These are phyloP conservation scores for Ormyrus rosae DNA, from an alignment of 2,888 invertebrate genomes.

Conservation along the genomic window DNA sequence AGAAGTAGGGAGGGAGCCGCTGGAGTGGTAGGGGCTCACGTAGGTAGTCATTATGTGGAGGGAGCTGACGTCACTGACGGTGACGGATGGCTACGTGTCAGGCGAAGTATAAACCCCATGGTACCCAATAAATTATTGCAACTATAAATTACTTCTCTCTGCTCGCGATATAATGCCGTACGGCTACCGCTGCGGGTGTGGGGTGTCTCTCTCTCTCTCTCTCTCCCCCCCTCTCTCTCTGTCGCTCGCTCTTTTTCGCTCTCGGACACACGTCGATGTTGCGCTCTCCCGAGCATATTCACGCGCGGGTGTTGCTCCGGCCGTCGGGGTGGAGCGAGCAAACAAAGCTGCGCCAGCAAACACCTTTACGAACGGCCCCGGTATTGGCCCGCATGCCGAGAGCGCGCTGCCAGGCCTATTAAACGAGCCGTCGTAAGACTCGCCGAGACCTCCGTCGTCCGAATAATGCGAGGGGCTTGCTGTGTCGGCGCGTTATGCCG, in stretches of 20 bases:
- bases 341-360: slow-evolving; percentile 20
- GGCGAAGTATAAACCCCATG: slow-evolving; percentile 76
- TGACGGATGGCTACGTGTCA: slow-evolving; percentile 76
- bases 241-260: slow-evolving; percentile 38
- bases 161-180: slow-evolving; percentile 71
- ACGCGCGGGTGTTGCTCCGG: not conserved
- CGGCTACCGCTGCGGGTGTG: slow-evolving; percentile 72
- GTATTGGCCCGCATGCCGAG: not conserved
- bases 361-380: no score
- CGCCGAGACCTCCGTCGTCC: no score
- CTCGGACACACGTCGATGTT: slow-evolving; percentile 43
- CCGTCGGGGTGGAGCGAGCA: slow-evolving; percentile 29
- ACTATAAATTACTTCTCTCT: slow-evolving; percentile 76
- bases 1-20: slow-evolving; percentile 11
- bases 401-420: no score
- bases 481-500: no score
- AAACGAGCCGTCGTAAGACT: no score
- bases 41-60: slow-evolving; percentile 76
- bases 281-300: slow-evolving; percentile 40
- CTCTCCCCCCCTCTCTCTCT: slow-evolving; percentile 5
- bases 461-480: no score
- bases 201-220: slow-evolving; percentile 55
- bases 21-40: slow-evolving; percentile 62
- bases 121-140: slow-evolving; percentile 76
- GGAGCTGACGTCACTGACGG: slow-evolving; percentile 76